phyloP scores from a whole-genome alignment of 1,140 invertebrate species.

The Brachionus paranguensis region DNA sequence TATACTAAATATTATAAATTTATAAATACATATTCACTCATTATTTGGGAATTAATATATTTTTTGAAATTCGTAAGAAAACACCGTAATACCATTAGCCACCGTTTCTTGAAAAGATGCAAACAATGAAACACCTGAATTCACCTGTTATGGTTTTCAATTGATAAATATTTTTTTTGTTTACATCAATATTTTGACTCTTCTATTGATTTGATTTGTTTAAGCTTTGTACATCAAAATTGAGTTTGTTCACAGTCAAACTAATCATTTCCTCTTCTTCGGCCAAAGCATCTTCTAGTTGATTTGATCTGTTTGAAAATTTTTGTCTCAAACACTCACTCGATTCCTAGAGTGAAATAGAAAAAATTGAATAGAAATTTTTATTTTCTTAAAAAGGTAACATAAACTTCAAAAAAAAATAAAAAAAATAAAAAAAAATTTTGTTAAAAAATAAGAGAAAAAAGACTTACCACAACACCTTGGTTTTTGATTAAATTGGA shows the following conservation, averaged over 20 bases:
- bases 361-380: background rate
- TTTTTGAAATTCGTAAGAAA: no score
- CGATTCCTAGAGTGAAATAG: background rate
- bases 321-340: background rate
- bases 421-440: no score
- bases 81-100: no score
- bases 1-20: no score
- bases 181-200: background rate
- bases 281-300: background rate
- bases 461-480: background rate
- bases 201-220: background rate
- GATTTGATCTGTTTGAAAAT: background rate
- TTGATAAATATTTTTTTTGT: background rate
- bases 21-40: no score
- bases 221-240: background rate
- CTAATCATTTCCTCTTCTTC: conserved; percentile 36
- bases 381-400: no score
- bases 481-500: conserved; percentile 13
- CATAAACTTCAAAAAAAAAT: no score
- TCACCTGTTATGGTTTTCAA: background rate
- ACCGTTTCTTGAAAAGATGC: no score
- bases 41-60: no score
- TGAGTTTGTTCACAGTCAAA: background rate
- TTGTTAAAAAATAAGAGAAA: no score
- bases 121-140: background rate